A percentile compares a stretch with the other conserved stretches of the same genome.
Conservation (phyloP, 2,797 vertebrate genomes). For the Dipus sagitta region DNA sequence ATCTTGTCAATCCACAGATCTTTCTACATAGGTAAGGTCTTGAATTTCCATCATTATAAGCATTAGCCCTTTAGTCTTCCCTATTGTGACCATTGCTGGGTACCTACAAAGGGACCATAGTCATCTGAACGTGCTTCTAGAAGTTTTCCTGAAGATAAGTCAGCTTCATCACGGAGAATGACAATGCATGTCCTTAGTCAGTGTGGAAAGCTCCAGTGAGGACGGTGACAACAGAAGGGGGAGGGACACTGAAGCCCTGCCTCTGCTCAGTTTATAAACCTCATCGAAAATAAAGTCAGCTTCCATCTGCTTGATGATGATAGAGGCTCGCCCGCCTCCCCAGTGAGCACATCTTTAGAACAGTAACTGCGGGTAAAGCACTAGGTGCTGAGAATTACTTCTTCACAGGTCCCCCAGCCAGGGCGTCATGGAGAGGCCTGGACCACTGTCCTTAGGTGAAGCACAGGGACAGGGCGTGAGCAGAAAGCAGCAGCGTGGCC, state of each 20-base stretch:
- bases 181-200: fast-evolving
- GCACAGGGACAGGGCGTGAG: neutral
- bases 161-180: neutral
- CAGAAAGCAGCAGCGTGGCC: neutral
- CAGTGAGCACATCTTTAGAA: neutral
- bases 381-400: neutral
- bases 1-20: neutral
- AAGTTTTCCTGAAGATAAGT: neutral
- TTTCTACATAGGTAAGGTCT: slow-evolving; percentile 22
- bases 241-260: neutral
- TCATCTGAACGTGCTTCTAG: neutral
- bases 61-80: neutral
- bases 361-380: neutral
- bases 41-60: neutral
- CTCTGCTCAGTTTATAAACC: neutral
- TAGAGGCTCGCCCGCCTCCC: neutral
- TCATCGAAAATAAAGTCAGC: neutral
- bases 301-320: neutral
- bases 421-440: no score
- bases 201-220: neutral
- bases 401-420: no score
- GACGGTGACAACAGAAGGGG: neutral
- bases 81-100: neutral
- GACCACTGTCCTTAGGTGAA: neutral
- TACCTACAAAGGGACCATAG: neutral